Evolutionary conservation across 1,140 invertebrate genomes (phyloP), one percentile per base, ranked within the genome.

Genomic region (Listronotus bonariensis): DNA sequence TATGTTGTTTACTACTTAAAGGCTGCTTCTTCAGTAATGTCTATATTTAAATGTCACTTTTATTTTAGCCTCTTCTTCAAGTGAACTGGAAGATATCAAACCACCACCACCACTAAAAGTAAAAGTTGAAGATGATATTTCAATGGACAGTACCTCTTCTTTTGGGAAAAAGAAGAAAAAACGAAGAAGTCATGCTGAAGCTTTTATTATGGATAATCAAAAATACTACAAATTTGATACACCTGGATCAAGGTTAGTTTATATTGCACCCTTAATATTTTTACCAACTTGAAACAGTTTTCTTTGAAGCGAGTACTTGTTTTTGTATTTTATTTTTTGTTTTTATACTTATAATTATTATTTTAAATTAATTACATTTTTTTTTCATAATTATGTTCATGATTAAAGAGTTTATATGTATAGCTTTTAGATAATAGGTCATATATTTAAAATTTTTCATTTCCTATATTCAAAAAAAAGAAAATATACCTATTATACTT

Each of bases 221-320:
- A 84, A 85, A 68, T 87, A 86, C 72, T 87, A 87, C 68, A 86
- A 86, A 68, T 86, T 86, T 70, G 84, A 86, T 67, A 82, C 81
- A 9, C 82, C 84, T 11, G 83, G 82, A 0, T 84, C 83, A 54
- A 81, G 85, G 70, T 75, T 53, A 68, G 65, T 64, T 15, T 14
- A 56, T 51, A 18, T 15, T 34, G n/a, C 6, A 43, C 12, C 52
- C 11, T 32, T 14, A 7, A 26, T 14, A 26, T 3, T 26, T 26
- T 26, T 26, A 26, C 2, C 20, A 26, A 1, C 20, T 26, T 3
- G 2, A 26, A 5, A 26, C 20, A 26, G 20, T 26, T 26, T 3
- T 26, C 2, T 26, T 26, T 26, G 5, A 26, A 26, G 20, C 20
- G 1, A 26, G 20, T 26, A 26, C 2, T 26, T 26, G 20, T 26